Percentiles rank a stretch among this genome's conserved stretches.
Evolutionary conservation across 2,113 vertebrate species (phyloP).

Genomic region (Cryptotis parvus): DNA sequence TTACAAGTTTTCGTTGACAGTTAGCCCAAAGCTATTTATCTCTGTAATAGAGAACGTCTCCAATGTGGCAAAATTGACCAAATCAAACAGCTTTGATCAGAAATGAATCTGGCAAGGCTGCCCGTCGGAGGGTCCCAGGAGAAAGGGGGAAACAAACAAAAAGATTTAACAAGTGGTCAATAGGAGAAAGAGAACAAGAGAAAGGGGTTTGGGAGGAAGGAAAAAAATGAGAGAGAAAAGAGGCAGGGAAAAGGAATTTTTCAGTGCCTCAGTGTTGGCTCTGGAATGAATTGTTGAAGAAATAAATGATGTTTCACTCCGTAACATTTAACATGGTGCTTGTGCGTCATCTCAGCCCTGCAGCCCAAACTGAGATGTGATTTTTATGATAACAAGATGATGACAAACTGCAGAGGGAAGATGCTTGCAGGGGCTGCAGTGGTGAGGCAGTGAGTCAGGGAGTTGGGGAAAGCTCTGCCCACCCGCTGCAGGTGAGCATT

Average conservation of each 20-base stretch:
- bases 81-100: conserved; percentile 99
- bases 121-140: conserved; percentile 95
- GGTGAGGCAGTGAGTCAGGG: conserved; percentile 51
- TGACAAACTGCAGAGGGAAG: conserved; percentile 78
- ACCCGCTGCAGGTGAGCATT: background rate
- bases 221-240: conserved; percentile 60
- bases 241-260: conserved; percentile 84
- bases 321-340: conserved; percentile 85
- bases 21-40: conserved; percentile 99
- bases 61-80: conserved; percentile 99
- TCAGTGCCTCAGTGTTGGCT: conserved; percentile 78
- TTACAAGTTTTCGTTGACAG: conserved; percentile 99
- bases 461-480: background rate
- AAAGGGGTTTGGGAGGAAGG: conserved; percentile 61
- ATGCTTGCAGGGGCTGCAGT: conserved; percentile 20
- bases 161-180: conserved; percentile 96
- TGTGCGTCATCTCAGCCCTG: conserved; percentile 80
- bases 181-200: conserved; percentile 86
- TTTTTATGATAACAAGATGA: conserved; percentile 81
- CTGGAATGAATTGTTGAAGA: conserved; percentile 86
- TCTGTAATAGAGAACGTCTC: conserved; percentile 99
- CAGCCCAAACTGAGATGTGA: conserved; percentile 80
- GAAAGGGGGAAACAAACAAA: conserved; percentile 98
- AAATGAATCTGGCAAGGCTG: conserved; percentile 99
- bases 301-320: conserved; percentile 86